Conservation (phyloP, 2,797 vertebrate genomes). For the Chrysocyon brachyurus region DNA sequence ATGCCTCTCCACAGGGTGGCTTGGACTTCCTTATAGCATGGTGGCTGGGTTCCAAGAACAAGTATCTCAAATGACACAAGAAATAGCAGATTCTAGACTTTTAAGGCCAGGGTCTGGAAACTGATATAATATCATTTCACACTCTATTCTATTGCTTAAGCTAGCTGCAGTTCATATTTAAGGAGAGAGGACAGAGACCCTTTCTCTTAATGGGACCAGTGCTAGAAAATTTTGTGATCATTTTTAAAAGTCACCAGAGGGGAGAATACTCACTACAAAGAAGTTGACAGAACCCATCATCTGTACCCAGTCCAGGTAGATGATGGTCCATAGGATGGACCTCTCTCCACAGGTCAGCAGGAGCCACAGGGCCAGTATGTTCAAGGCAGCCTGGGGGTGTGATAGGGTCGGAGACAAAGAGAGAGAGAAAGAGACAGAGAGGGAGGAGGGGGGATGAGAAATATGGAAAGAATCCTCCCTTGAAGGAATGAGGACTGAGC, state of each 20-base stretch:
- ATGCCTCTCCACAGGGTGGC: neutral
- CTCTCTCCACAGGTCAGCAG: constrained; percentile 61
- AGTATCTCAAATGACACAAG: neutral
- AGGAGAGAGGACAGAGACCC: neutral
- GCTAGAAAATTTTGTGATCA: neutral
- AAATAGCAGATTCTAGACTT: neutral
- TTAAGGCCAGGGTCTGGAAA: neutral
- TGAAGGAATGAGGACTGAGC: neutral
- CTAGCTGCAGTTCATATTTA: neutral
- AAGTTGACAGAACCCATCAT: constrained; percentile 72
- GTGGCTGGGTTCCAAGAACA: neutral
- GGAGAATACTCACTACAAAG: neutral
- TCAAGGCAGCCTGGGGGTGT: constrained; percentile 82
- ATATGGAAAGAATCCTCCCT: neutral
- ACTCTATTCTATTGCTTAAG: neutral
- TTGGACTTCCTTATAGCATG: neutral
- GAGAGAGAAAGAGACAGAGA: neutral
- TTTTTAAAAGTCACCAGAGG: neutral
- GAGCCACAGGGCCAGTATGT: constrained; percentile 85
- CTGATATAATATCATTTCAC: neutral
- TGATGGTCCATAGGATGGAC: constrained; percentile 77
- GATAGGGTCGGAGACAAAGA: neutral
- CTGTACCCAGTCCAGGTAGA: constrained; percentile 85
- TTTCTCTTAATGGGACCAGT: neutral
- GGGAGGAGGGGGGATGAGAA: accelerated